Evolutionary conservation across 1,140 invertebrate species (phyloP).

Genomic region (Ganaspis sp.): DNA sequence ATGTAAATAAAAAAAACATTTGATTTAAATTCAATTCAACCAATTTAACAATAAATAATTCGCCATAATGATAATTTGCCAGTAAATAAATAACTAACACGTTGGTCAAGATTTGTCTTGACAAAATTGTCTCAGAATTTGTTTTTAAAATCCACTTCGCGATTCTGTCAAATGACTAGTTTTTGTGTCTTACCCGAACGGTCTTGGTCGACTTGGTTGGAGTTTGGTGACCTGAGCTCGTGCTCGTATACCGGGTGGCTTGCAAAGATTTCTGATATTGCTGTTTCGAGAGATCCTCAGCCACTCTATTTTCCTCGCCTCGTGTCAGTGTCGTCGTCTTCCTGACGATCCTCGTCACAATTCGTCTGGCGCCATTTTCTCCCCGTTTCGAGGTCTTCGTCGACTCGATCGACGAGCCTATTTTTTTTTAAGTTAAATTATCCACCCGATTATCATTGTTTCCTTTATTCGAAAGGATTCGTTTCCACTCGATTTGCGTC

Average conservation of each 20-base stretch:
- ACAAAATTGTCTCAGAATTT: too few species aligned
- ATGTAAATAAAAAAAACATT: too few species aligned
- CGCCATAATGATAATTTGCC: too few species aligned
- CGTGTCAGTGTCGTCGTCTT: conserved; percentile 93
- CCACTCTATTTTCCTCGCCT: conserved; percentile 87
- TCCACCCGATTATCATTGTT: background rate
- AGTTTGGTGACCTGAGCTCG: conserved; percentile 67
- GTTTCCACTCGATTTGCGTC: too few species aligned
- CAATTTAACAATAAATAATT: too few species aligned
- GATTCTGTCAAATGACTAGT: background rate
- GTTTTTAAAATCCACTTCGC: too few species aligned
- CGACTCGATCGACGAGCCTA: conserved; percentile 85
- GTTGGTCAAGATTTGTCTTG: too few species aligned
- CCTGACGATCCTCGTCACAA: conserved; percentile 90
- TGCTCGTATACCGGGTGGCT: conserved; percentile 64
- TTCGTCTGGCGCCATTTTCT: conserved; percentile 84
- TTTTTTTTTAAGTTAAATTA: background rate
- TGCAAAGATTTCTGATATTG: conserved; percentile 75
- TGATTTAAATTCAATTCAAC: too few species aligned
- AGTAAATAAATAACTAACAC: too few species aligned
- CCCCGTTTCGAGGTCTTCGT: conserved; percentile 86
- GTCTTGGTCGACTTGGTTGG: conserved; percentile 67
- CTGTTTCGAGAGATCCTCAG: conserved; percentile 82
- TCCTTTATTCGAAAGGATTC: conserved; percentile 40
- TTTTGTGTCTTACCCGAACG: conserved; percentile 68